These are phyloP conservation scores for Dascillus cervinus DNA, from an alignment of 2,888 invertebrate species.

Conservation along the genomic window DNA sequence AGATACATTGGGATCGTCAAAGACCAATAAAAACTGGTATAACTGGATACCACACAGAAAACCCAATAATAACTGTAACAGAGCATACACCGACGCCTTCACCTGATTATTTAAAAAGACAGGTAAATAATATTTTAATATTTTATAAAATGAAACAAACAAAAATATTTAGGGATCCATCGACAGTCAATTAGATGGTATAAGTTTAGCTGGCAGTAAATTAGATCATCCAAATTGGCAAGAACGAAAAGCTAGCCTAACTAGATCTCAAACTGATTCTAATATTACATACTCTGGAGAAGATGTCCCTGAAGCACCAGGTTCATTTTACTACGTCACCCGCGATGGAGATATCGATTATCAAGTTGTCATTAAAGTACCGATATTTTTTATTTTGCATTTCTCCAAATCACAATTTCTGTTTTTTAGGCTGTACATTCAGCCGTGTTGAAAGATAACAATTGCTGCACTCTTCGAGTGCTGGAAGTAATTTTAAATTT, in stretches of 20 bases:
- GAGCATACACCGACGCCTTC: constrained; percentile 92
- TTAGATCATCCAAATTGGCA: constrained; percentile 49
- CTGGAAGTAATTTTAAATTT: constrained; percentile 90
- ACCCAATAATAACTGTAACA: constrained; percentile 95
- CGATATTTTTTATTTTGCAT: constrained; percentile 3
- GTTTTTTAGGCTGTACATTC: constrained; percentile 71
- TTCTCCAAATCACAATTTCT: constrained; percentile 2
- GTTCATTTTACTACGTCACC: constrained; percentile 86
- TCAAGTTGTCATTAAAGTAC: constrained; percentile 75
- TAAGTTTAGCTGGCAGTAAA: constrained; percentile 53
- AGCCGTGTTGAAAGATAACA: constrained; percentile 76
- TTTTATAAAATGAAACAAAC: not conserved
- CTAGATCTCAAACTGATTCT: constrained; percentile 85
- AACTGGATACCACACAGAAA: constrained; percentile 59
- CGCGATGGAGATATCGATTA: constrained; percentile 91
- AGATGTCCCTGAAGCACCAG: constrained; percentile 82
- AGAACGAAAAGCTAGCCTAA: constrained; percentile 64
- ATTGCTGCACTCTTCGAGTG: constrained; percentile 77
- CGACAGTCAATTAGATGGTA: constrained; percentile 75
- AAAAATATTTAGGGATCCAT: constrained; percentile 59
- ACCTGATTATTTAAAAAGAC: constrained; percentile 76
- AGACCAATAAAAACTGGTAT: constrained; percentile 49
- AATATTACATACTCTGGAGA: constrained; percentile 83
- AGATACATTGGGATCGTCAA: constrained; percentile 56
- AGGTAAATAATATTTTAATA: constrained; percentile 43